Evolutionary conservation across 2,797 vertebrate species (phyloP), one percentile per base, ranked within the genome.

Genomic region (Sebastes kiyomatsui): DNA sequence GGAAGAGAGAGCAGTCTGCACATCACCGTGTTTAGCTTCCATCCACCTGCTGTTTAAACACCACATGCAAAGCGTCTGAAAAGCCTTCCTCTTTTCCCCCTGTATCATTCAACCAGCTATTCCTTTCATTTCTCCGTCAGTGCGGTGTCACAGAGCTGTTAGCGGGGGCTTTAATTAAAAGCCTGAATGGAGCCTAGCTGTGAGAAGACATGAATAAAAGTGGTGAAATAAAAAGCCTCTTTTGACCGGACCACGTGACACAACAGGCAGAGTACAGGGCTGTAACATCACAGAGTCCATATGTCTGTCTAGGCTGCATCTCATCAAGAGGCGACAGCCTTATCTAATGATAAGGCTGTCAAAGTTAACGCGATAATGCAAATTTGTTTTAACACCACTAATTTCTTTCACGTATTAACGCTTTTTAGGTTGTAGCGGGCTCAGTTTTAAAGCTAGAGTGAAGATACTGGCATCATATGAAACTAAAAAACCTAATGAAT

Each of bases 101-200:
- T 14, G 4, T 38, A 4, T 27, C 28, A 58, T 72, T 77, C 30
- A 68, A 13, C 60, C 61, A 56, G 76, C 58, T 18, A 22, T 14
- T 78, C 35, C 38, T 77, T 79, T 66, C 55, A 75, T 78, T 70
- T 20, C 55, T 32, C 64, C 32, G 11, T 61, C 69, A 35, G 56
- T 22, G 66, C n/a, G 0, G 35, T n/a, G 54, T 73, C 52, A 55
- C 38, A 58, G 75, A 81, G 75, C 75, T 76, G 67, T 62, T 69
- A 38, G 56, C 3, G 1, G n/a, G 23, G 64, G 25, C 64, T 88
- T 86, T 81, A 81, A 88, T 90, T 72, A 81, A 83, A 88, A 73
- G 14, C 66, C 60, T 61, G 58, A 92, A 87, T 52, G 66, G 75
- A 83, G 75, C 30, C 6, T 2, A 2, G 77, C 66, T 65, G 72